Evolutionary conservation across 1,140 invertebrate genomes (phyloP), one percentile per base, ranked within the genome.

Genomic region (Eufriesea mexicana): DNA sequence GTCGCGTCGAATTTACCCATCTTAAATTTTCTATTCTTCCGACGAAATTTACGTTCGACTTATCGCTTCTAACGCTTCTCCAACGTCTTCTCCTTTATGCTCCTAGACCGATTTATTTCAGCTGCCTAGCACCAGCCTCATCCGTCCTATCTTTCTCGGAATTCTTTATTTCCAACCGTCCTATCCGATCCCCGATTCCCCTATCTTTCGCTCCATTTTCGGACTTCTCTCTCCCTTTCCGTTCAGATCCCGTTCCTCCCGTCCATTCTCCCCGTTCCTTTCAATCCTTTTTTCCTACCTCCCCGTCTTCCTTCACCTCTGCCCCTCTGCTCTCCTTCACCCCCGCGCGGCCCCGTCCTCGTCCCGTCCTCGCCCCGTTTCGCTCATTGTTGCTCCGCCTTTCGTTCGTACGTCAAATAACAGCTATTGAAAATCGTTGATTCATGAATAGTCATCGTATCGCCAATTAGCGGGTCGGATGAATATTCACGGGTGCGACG

Each of bases 401-500:
- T 88, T 87, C 87, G 89, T 92, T 91, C 83, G 59, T 88, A 88
- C 87, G 89, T 92, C 91, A 88, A 90, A 89, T 84, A 90, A 89
- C 87, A 78, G 82, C 90, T 88, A 93, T 93, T 93, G 92, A 93
- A 93, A 94, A 93, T 92, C 90, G 90, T 93, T 90, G 92, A 93
- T 91, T 93, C 91, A 93, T 91, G 92, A 93, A 93, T 93, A 94
- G 90, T 93, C 93, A 92, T 93, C 89, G 90, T 89, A 92, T 92
- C 91, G 91, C 88, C 92, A 94, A 93, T 93, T 93, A 92, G 90
- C 90, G 89, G 77, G 80, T 76, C 87, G 86, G 90, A 92, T 93
- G 89, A 92, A 91, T 93, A 92, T 92, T 93, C 91, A 93, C 89
- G 87, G 83, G 78, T 81, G 72, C 49, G 71, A 79, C 84, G 72